Percentiles rank a stretch among this genome's conserved stretches.
These are phyloP conservation scores for Melipona bicolor DNA, from an alignment of 2,888 invertebrate genomes.

Conservation along the genomic window DNA sequence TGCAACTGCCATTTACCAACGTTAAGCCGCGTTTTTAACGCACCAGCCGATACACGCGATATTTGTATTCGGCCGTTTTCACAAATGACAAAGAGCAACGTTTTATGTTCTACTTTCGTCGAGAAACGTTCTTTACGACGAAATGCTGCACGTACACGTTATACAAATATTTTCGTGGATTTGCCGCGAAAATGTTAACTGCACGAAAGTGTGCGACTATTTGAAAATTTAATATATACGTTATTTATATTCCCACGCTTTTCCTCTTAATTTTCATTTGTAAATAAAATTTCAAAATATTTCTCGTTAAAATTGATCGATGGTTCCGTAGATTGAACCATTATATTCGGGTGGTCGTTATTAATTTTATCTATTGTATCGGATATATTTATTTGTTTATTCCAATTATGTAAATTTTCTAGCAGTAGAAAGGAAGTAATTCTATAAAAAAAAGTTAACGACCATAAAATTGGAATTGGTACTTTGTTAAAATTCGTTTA, in stretches of 20 bases:
- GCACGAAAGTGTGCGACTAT: not conserved
- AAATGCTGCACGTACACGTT: not conserved
- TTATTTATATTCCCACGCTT: not conserved
- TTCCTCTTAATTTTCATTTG: not conserved
- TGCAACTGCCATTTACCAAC: slow-evolving; percentile 49
- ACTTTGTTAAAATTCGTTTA: slow-evolving; percentile 6
- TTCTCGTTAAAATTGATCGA: not conserved
- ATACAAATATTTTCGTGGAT: not conserved
- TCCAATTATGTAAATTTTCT: not conserved
- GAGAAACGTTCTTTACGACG: not conserved
- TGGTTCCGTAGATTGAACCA: not conserved
- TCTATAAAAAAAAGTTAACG: too few relatives aligned
- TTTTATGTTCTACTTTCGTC: not conserved
- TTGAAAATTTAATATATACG: not conserved
- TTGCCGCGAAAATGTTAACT: not conserved
- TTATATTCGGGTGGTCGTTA: not conserved
- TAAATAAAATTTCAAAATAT: not conserved
- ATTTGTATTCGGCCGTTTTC: not conserved
- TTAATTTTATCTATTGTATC: not conserved
- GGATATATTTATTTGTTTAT: not conserved
- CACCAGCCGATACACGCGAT: not conserved
- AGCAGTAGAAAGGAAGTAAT: not conserved
- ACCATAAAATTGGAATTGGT: slow-evolving; percentile 1
- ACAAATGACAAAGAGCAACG: not conserved
- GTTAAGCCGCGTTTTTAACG: slow-evolving; percentile 47